Base-by-base conservation (phyloP, 2,888 invertebrate genomes). In the Elegia similella region DNA sequence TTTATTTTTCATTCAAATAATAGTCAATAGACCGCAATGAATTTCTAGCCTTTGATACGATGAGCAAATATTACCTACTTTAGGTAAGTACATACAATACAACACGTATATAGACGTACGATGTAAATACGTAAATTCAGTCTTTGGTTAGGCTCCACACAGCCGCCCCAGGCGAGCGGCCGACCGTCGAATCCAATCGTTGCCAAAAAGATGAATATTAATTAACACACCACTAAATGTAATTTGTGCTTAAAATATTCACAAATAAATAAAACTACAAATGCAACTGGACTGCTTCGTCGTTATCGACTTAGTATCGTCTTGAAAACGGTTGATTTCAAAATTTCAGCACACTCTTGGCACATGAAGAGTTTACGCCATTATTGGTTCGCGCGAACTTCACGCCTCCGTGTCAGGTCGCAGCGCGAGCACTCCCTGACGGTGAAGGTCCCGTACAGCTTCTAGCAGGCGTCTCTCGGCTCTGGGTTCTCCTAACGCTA, bases 381-480 rank as follows among this genome's bases (percentile, higher is more conserved):
- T 44, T n/a, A n/a, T 16, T 44, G 15, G 15, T 13, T 50, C 15
- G 34, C 48, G 58, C 57, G 57, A 54, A 65, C 65, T 61, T 86
- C 78, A 86, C 68, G 75, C 68, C 57, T 88, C 88, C 17, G 80
- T 80, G 59, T 88, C 88, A 29, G 92, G 85, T 64, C 92, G 92
- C 17, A 92, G 83, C 10, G 86, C 88, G 23, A 96, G 92, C 57
- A 96, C 92, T 12, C 95, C 95, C 59, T 95, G 95, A 13, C 92
- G 92, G 76, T 95, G 92, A 38, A 96, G 92, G 79, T 96, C 96
- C 62, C 94, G 92, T 34, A 96, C 93, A 0, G 96, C 94, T 75
- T 95, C 95, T 62, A 96, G 88, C 52, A 96, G 88, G 54, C 96
- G 93, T 68, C 94, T 93, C 76, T 96, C 96, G 30, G 96, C 96